Base-by-base conservation (phyloP, 2,113 vertebrate genomes). In the Rhinoderma darwinii region DNA sequence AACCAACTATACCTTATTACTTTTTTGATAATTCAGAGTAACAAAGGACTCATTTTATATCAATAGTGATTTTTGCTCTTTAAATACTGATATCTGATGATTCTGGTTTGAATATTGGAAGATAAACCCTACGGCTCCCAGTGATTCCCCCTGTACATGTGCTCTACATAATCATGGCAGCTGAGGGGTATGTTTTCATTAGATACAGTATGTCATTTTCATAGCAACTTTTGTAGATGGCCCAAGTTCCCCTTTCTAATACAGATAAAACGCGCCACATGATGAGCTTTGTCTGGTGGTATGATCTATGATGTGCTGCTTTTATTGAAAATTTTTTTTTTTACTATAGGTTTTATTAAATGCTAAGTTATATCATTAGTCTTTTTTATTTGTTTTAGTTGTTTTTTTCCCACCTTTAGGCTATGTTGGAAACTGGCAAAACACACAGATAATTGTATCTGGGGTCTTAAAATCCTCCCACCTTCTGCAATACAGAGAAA, bases 231-330 rank as follows among this genome's bases (percentile, higher is more conserved):
- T 37, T 3, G 10, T 18, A 56, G 50, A 18, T 25, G 35, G 11
- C 50, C 10, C 32, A 39, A 56, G 76, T 12, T 61, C 51, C 35
- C 77, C 22, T 25, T 80, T 59, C 77, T 39, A 80, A 80, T 80
- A 61, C n/a, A 39, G 37, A 39, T 32, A 61, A 41, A 61, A 41
- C 35, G 74, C 50, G 20, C 30, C 7, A 20, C 47, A 50, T 22
- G 7, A 44, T 56, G 25, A 20, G 47, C 47, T 56, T 25, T 25
- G 3, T 25, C 30, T 63, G 27, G 2, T 68, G 30, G 39, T 78
- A 20, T 35, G 22, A 8, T 8, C 77, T 27, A 37, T 59, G 56
- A 59, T 80, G 5, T 59, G 25, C 12, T 18, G 25, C 12, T 79
- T 59, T 61, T 25, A 39, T 39, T 14, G 59, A 51, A 27, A 20